Base-by-base conservation (phyloP, 2,888 invertebrate genomes). In the Alcis repandata region DNA sequence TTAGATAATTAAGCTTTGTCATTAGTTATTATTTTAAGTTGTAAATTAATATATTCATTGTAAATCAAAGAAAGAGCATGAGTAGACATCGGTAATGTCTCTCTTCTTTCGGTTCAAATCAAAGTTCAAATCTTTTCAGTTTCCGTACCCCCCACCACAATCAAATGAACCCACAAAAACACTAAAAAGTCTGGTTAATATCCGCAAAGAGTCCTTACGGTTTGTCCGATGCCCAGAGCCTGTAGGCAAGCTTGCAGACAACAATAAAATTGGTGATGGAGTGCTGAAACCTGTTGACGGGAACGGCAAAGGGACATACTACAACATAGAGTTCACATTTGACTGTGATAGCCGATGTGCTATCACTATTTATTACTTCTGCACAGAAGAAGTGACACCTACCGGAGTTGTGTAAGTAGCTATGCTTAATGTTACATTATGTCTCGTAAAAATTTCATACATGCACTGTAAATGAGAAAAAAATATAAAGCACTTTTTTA, bases 101-200 rank as follows among this genome's bases (percentile, higher is more conserved):
- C 27, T 27, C 27, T 27, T 27, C 27, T 27, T 27, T 27, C 27
- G 6, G 27, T 27, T 27, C 36, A 11, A 1, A 36, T 36, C 36
- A 36, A 36, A 36, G 11, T 7, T 36, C 9, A 11, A 11, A 57
- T 77, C 65, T 61, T 91, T 94, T 68, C 89, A 98, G 98, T 99
- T 99, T 93, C 99, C 99, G 0, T 99, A 99, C 91, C 98, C 98
- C 46, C 98, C 98, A 7, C 98, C 98, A 20, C 98, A 98, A 86
- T 97, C 98, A 11, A 98, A 98, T 85, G 99, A 99, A 84, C 99
- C 99, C 33, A 99, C 99, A 13, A 98, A 98, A 91, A 99, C 99
- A 0, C 88, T 99, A 43, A 98, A 99, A 90, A 98, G 99, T 86
- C 93, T 99, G 59, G 97, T 99, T 0, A 99, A 99, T 86, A 99